phyloP scores from a whole-genome alignment of 2,888 invertebrate genomes.

The Oconnorella tubifera region DNA sequence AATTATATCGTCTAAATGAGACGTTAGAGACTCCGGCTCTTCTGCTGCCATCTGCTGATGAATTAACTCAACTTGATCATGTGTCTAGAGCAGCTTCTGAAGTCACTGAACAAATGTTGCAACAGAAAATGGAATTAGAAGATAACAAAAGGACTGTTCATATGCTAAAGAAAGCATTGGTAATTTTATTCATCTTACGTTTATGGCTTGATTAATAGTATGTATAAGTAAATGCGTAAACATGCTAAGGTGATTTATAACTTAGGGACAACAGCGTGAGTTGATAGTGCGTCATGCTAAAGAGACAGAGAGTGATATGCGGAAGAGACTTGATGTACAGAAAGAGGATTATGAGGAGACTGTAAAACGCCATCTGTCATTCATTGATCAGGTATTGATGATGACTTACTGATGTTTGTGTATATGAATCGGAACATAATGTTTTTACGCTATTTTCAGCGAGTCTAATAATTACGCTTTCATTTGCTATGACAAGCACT shows the following conservation, averaged over 20 bases:
- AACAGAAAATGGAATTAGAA: slow-evolving; percentile 52
- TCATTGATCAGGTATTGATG: slow-evolving; percentile 54
- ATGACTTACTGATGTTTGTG: too few relatives aligned
- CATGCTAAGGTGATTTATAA: too few relatives aligned
- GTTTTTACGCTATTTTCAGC: too few relatives aligned
- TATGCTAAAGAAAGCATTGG: slow-evolving; percentile 55
- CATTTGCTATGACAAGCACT: too few relatives aligned
- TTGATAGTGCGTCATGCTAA: slow-evolving; percentile 54
- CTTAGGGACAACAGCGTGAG: slow-evolving; percentile 55
- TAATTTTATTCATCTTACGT: not conserved
- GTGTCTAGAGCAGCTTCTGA: slow-evolving; percentile 52
- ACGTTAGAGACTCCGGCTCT: slow-evolving; percentile 43
- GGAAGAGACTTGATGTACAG: slow-evolving; percentile 51
- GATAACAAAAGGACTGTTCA: slow-evolving; percentile 51
- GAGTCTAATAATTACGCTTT: too few relatives aligned
- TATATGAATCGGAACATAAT: too few relatives aligned
- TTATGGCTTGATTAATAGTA: not conserved
- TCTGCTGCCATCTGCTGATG: slow-evolving; percentile 48
- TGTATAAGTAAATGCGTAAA: too few relatives aligned
- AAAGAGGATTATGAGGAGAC: slow-evolving; percentile 55
- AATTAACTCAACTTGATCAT: slow-evolving; percentile 48
- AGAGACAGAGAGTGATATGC: slow-evolving; percentile 56
- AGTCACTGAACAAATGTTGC: slow-evolving; percentile 50
- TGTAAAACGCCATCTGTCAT: slow-evolving; percentile 45
- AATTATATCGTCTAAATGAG: too few relatives aligned